phyloP scores from a whole-genome alignment of 2,113 vertebrate genomes.

The Cyphomyrus discorhynchus region DNA sequence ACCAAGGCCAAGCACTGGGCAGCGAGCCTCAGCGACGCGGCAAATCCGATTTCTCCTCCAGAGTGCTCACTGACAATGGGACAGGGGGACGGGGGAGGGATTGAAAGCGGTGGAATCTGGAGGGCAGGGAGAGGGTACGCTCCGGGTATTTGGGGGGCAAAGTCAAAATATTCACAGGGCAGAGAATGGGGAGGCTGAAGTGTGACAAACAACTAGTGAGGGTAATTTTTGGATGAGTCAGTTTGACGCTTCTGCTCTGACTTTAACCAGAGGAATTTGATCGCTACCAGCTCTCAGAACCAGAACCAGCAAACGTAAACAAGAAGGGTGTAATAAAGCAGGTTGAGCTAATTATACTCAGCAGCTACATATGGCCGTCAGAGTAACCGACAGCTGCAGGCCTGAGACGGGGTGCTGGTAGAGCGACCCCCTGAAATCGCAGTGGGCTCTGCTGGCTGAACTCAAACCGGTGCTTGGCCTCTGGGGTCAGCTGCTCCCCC shows the following conservation, averaged over 20 bases:
- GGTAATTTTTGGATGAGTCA: neutral
- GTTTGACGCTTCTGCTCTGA: neutral
- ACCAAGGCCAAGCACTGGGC: neutral
- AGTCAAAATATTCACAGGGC: neutral
- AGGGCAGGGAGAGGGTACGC: neutral
- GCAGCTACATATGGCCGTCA: neutral
- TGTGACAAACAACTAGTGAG: neutral
- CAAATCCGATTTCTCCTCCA: constrained; percentile 9
- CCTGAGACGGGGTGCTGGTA: neutral
- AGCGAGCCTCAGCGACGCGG: neutral
- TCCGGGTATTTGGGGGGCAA: neutral
- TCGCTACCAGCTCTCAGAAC: neutral
- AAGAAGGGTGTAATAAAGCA: neutral
- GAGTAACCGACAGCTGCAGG: neutral
- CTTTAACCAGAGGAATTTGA: neutral
- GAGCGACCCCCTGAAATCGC: neutral
- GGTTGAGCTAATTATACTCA: neutral
- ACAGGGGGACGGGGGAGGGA: constrained; percentile 18
- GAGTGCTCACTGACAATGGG: constrained; percentile 37
- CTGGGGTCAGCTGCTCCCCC: neutral
- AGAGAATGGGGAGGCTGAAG: neutral
- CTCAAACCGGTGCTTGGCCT: neutral
- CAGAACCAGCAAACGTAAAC: neutral
- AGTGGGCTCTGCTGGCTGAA: neutral
- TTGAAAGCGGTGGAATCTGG: neutral